These are phyloP conservation scores for Norana najaformis DNA, from an alignment of 2,888 invertebrate genomes.

Conservation along the genomic window DNA sequence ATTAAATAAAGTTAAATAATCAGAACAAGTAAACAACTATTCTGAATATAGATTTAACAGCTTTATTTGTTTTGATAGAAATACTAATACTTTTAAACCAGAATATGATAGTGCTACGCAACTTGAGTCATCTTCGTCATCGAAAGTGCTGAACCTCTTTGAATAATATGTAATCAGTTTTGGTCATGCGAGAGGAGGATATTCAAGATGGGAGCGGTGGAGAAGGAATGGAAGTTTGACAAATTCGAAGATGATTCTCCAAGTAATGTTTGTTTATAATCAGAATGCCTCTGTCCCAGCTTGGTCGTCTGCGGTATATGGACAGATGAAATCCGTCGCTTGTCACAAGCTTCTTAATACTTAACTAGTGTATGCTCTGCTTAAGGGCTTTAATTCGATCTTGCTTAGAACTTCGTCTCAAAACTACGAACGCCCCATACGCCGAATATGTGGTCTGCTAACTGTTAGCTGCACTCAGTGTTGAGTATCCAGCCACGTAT, in stretches of 20 bases:
- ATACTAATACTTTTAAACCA: too few species aligned
- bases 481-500: neutral
- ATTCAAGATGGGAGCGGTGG: conserved; percentile 39
- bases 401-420: too few species aligned
- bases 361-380: neutral
- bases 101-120: too few species aligned
- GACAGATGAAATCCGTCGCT: neutral
- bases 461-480: neutral
- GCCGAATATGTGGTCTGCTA: neutral
- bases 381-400: neutral
- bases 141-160: neutral
- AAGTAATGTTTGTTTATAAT: conserved; percentile 49
- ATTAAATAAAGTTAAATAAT: too few species aligned
- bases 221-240: conserved; percentile 60
- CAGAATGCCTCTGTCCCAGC: neutral
- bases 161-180: neutral
- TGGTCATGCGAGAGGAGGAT: conserved; percentile 6
- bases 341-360: neutral
- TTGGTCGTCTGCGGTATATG: neutral
- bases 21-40: too few species aligned
- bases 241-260: conserved; percentile 62
- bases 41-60: too few species aligned
- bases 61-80: too few species aligned
- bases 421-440: neutral
- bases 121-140: neutral